Evolutionary conservation across 1,140 invertebrate species (phyloP), one percentile per base, ranked within the genome.

Genomic region (Gonatopus flavifemur): DNA sequence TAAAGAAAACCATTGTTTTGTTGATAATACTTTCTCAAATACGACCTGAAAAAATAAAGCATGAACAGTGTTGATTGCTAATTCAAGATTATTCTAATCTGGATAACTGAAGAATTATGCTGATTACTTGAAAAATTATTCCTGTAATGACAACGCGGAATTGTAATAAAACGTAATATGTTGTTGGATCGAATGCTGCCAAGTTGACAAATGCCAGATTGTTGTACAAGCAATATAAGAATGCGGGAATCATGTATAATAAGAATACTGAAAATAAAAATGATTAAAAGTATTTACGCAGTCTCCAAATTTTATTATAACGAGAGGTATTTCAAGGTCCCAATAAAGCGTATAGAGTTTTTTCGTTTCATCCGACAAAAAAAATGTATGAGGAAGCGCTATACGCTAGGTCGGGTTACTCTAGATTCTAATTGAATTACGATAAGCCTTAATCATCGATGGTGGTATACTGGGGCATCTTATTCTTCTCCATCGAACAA

Each of bases 141-240:
- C 93, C 94, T 25, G 94, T 97, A 2, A 97, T 80, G 19, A 97
- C 91, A 20, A 97, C 93, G 63, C 95, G 80, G 42, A 97, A 84
- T 77, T 98, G 94, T 6, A 98, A 79, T n/a, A 97, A 77, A 19
- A 97, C 78, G 73, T 91, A 96, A 68, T 98, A 97, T 7, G 94
- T 95, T 7, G 94, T 96, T 5, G 94, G 94, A 73, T 97, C 94
- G 80, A 95, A 97, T 18, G 82, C 84, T 15, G 89, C 86, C 52
- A 98, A 78, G 80, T 96, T 97, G 16, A 91, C 82, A 79, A 96
- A 98, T 9, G 93, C 85, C 58, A 98, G 81, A 79, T 97, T 97
- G 70, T 98, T 98, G 77, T 98, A 98, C 3, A 97, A 78, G 68
- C 93, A 96, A 72, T 98, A 98, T 21, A 97, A 77, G 59, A 90